Base-by-base conservation (phyloP, 2,888 invertebrate genomes). In the Acrobasis consociella region DNA sequence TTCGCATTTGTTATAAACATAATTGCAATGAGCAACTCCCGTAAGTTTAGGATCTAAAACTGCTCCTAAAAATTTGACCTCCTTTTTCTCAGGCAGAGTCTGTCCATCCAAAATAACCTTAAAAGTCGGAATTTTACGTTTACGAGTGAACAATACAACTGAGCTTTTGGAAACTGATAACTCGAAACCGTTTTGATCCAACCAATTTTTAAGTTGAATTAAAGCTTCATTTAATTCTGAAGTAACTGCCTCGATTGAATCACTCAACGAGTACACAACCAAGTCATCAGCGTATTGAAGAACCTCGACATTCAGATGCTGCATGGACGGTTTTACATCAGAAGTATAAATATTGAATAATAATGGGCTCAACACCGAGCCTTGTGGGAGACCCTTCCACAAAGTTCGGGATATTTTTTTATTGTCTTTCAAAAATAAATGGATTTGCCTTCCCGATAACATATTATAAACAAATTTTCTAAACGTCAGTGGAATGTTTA, bases 41-140 rank as follows among this genome's bases (percentile, higher is more conserved):
- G 64, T 39, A 3, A 64, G 39, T 51, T 60, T 64, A 1, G 55
- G 55, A 17, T 64, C 64, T n/a, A 64, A 31, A 10, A 61, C 51
- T 1, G 70, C 60, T 0, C 70, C 72, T 9, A 74, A 37, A 52
- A 73, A 73, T 63, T 67, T 72, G 7, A 62, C 58, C 9, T 46
- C n/a, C 10, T 53, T 59, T 55, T 42, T 50, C 7, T 50, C n/a
- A n/a, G n/a, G n/a, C n/a, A n/a, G n/a, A n/a, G n/a, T n/a, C 49
- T 49, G n/a, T 49, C 49, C 49, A 49, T 49, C 49, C 49, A 49
- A 49, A n/a, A n/a, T 15, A 49, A 49, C 49, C 15, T 49, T 49
- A 11, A 49, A 9, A 11, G 9, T 15, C 15, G 49, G 49, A 49
- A 15, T 13, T n/a, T 13, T n/a, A 49, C 49, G 49, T 15, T 49